Base-by-base conservation (phyloP, 2,797 vertebrate genomes). In the Emydoidea blandingii region DNA sequence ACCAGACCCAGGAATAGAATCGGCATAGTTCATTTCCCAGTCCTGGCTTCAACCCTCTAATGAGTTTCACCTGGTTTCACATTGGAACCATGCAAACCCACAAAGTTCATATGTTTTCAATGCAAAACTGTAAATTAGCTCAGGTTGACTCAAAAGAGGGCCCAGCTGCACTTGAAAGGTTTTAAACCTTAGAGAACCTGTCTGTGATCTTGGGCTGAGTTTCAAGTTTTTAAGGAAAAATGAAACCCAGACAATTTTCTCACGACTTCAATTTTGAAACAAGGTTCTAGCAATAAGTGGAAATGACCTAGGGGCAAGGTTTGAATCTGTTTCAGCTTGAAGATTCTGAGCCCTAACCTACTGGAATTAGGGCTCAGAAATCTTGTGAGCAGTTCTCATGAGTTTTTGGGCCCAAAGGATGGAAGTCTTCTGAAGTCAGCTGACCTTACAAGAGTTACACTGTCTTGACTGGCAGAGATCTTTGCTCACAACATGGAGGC, bases 211-310 rank as follows among this genome's bases (percentile, higher is more conserved):
- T 82, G 80, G 62, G 41, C 84, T 84, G 92, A 76, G 50, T 87
- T 86, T 93, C 86, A 96, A 79, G n/a, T 83, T 79, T 91, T 92
- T 85, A 93, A 96, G 52, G 7, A 94, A 79, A 81, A 72, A 72
- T 52, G 79, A 88, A 93, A 91, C 11, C 23, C 7, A 54, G 59
- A 49, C n/a, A 23, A 18, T 54, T 88, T 78, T 94, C 91, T 93
- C 68, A 72, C 80, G 78, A 18, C 85, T 85, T 83, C n/a, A 2
- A 10, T 89, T 91, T 83, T 89, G 41, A 3, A 53, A 49, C 52
- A 78, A 34, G 12, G 9, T 47, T 49, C 25, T 78, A 47, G 74
- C 44, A 49, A 49, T 47, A 47, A 29, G 14, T 49, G 27, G 25
- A 47, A 94, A 79, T 34, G 23, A 81, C 68, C 81, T 85, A 59